phyloP scores from a whole-genome alignment of 2,797 vertebrate genomes.

The Malacoraja senta region DNA sequence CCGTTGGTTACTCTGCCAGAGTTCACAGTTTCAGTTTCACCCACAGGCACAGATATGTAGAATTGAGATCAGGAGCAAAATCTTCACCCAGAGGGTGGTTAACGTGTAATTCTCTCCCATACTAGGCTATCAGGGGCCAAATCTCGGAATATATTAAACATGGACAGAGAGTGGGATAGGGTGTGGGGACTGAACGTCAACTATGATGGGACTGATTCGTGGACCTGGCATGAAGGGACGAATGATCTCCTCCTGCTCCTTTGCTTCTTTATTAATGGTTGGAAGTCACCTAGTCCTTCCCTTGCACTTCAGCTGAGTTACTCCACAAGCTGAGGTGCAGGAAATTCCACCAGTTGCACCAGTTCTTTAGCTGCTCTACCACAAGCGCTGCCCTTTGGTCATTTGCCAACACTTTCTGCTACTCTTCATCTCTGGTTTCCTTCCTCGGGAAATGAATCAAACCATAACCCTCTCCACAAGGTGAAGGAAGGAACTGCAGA shows the following conservation, averaged over 20 bases:
- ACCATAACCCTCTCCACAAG: too few species aligned
- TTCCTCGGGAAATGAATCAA: background rate
- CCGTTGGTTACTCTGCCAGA: background rate
- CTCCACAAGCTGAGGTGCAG: background rate
- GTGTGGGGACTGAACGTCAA: too few species aligned
- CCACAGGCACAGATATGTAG: too few species aligned
- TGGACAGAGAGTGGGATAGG: too few species aligned
- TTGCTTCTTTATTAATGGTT: background rate
- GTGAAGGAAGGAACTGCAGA: too few species aligned
- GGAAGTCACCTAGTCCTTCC: background rate
- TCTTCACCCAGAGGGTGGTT: too few species aligned
- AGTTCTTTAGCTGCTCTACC: background rate
- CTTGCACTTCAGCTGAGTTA: background rate
- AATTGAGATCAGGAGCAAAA: too few species aligned
- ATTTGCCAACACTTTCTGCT: background rate
- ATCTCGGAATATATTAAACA: too few species aligned
- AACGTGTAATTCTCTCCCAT: too few species aligned
- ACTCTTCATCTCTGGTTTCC: background rate
- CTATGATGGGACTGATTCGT: too few species aligned
- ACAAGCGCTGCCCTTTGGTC: background rate
- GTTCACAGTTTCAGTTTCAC: background rate
- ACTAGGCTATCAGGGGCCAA: too few species aligned
- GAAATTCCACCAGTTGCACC: constrained; percentile 9
- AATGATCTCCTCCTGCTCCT: background rate
- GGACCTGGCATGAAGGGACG: too few species aligned